Percentiles rank a stretch among this genome's conserved stretches.
phyloP scores from a whole-genome alignment of 2,113 vertebrate genomes.

The Oryzias melastigma region DNA sequence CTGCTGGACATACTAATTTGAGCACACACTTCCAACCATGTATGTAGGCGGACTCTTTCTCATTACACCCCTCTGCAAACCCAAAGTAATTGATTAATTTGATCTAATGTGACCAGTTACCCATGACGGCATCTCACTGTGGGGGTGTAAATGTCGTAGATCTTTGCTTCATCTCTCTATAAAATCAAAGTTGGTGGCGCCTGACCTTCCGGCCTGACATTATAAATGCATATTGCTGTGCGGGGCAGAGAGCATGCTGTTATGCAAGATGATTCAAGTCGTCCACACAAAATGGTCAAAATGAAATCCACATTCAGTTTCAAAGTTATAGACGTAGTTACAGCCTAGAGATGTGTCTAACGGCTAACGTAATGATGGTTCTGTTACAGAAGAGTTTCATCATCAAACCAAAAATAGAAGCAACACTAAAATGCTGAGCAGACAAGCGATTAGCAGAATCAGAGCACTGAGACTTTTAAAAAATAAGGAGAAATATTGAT shows the following conservation, averaged over 20 bases:
- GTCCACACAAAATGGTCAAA: constrained; percentile 40
- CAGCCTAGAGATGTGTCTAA: constrained; percentile 45
- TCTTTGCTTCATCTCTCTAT: constrained; percentile 71
- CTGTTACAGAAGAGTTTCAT: background rate
- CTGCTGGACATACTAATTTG: constrained; percentile 54
- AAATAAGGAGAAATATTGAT: too few relatives aligned
- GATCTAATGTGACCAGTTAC: constrained; percentile 44
- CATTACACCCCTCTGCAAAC: constrained; percentile 11
- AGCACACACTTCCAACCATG: constrained; percentile 45
- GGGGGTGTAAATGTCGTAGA: constrained; percentile 58
- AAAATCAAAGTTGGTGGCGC: constrained; percentile 63
- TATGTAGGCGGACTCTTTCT: constrained; percentile 20
- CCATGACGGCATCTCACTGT: constrained; percentile 48
- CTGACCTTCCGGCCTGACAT: constrained; percentile 64
- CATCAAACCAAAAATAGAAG: background rate
- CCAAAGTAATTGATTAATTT: constrained; percentile 54
- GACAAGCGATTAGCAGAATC: background rate
- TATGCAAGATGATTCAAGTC: constrained; percentile 33
- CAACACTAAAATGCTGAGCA: background rate
- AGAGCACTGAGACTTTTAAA: too few relatives aligned
- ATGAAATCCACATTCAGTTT: constrained; percentile 50
- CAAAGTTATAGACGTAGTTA: constrained; percentile 6
- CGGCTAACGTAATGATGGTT: constrained; percentile 41
- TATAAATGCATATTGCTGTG: constrained; percentile 43
- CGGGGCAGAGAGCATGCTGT: constrained; percentile 47